Evolutionary conservation across 1,140 invertebrate genomes (phyloP), one percentile per base, ranked within the genome.

Genomic region (Drusus annulatus): DNA sequence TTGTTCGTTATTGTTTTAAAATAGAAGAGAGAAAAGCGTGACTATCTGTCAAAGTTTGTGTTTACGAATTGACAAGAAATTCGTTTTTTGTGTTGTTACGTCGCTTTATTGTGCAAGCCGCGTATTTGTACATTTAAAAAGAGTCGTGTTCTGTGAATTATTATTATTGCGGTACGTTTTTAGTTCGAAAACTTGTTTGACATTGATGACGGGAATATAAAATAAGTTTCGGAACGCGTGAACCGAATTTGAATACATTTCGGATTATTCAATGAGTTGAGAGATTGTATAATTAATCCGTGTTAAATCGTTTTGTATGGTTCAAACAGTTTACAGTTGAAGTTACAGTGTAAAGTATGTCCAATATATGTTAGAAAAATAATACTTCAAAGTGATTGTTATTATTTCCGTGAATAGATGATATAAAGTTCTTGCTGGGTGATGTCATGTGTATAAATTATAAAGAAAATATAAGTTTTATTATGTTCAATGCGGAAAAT

Each of bases 171-270:
- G 2, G 36, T 45, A 50, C 17, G 68, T 54, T 71, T 23, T 52
- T n/a, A n/a, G 68, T 71, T 71, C 25, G 50, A 51, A 71, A 71
- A 71, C 68, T 71, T 52, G 68, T 71, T 71, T 71, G 50, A 71
- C 68, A 71, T 71, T 71, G 68, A 71, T n/a, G 63, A 50, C 19
- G 13, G 68, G 68, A 71, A 71, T 71, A 52, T 71, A 51, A 71
- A 71, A 21, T 17, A 36, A 36, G 65, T 69, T 50, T 69, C n/a
- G 45, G 45, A 69, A 17, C 36, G 16, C 45, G 68, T 71, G 68
- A 71, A 71, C 36, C 21, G 17, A 52, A 51, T 71, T 71, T 71
- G 17, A 51, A 65, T 31, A 65, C 15, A 65, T 17, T 60, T 60
- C 13, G 58, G 58, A 19, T 60, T 60, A 60, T 60, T 60, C 58